These are phyloP conservation scores for Apis laboriosa DNA, from an alignment of 1,140 invertebrate species.

Conservation along the genomic window DNA sequence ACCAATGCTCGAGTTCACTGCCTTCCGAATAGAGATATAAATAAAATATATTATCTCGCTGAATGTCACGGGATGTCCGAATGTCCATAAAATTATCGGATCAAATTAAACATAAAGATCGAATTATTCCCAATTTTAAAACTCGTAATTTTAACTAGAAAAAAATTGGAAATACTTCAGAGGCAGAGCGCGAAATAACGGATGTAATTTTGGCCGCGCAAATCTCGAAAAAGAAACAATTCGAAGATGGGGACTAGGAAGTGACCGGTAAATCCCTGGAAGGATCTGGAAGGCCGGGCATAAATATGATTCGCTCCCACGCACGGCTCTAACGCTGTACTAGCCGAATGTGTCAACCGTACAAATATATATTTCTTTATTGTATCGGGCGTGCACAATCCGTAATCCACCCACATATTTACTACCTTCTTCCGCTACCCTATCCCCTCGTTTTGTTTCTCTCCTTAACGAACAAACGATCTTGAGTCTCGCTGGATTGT, in stretches of 20 bases:
- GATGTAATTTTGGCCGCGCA: not conserved
- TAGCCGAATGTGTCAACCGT: constrained; percentile 27
- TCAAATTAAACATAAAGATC: too few relatives aligned
- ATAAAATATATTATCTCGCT: not conserved
- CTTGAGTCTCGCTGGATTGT: too few relatives aligned
- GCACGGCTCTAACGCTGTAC: constrained; percentile 43
- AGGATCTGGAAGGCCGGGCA: constrained; percentile 20
- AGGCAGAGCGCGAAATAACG: too few relatives aligned
- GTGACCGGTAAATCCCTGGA: constrained; percentile 32
- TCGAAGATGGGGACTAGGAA: not conserved
- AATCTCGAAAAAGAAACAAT: not conserved
- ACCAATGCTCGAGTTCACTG: not conserved
- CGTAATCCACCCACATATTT: constrained; percentile 29
- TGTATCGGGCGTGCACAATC: constrained; percentile 1
- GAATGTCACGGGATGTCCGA: too few relatives aligned
- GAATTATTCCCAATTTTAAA: too few relatives aligned
- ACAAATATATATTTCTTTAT: constrained; percentile 47
- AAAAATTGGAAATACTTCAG: too few relatives aligned
- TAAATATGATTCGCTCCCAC: constrained; percentile 49
- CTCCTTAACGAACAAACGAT: not conserved
- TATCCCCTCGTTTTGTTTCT: not conserved
- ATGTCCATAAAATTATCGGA: too few relatives aligned
- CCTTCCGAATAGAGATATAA: not conserved
- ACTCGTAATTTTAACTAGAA: too few relatives aligned
- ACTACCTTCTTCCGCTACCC: not conserved